Conservation (phyloP, 2,797 vertebrate species). For the Amniataba percoides region DNA sequence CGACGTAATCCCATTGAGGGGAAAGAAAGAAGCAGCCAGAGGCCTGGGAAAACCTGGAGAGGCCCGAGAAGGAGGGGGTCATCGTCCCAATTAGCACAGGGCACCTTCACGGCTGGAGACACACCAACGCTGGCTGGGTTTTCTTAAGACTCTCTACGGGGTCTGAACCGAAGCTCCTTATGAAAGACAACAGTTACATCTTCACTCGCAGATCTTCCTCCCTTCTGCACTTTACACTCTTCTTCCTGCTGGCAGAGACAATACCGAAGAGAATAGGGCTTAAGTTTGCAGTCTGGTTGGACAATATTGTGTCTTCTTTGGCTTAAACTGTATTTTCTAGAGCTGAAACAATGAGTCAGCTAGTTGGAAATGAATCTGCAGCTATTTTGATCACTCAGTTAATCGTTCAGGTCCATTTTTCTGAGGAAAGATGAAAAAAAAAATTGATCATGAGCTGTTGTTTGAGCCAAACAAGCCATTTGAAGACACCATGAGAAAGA, state of each 20-base stretch:
- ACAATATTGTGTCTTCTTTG: not conserved
- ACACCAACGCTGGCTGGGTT: slow-evolving; percentile 43
- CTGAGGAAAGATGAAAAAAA: accelerated
- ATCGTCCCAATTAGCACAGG: slow-evolving; percentile 88
- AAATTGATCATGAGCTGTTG: not conserved
- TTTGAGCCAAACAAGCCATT: not conserved
- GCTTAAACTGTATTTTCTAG: not conserved
- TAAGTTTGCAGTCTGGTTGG: too few relatives aligned
- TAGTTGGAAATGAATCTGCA: not conserved
- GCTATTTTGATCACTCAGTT: not conserved
- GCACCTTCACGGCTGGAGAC: slow-evolving; percentile 78
- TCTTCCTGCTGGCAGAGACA: not conserved
- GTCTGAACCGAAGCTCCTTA: slow-evolving; percentile 43
- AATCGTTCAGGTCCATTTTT: not conserved
- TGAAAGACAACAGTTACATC: slow-evolving; percentile 42
- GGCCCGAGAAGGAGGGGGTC: slow-evolving; percentile 63
- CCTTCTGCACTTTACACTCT: not conserved
- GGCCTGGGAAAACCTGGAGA: slow-evolving; percentile 85
- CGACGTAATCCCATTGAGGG: slow-evolving; percentile 89
- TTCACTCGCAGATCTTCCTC: slow-evolving; percentile 29
- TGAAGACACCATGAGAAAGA: not conserved
- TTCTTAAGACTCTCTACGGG: slow-evolving; percentile 49
- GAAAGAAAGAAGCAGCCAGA: slow-evolving; percentile 80
- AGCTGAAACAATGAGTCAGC: not conserved
- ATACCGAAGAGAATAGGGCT: too few relatives aligned